Evolutionary conservation across 2,113 vertebrate species (phyloP).

Genomic region (Corvus moneduloides): DNA sequence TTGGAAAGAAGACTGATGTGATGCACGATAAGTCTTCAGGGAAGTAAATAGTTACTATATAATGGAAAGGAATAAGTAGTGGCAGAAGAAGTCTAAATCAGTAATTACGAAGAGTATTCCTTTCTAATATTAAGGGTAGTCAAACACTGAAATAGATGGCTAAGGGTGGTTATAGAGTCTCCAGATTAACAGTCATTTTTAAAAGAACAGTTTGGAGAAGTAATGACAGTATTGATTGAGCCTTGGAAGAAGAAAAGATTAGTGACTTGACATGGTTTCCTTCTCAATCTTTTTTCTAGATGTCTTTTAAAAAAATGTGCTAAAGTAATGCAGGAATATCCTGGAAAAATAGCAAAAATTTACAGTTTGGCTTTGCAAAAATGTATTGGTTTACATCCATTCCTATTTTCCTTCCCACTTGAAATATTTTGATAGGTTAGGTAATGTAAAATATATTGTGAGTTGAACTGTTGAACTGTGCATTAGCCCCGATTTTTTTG

Average conservation of each 20-base stretch:
- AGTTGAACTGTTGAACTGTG: slow-evolving; percentile 48
- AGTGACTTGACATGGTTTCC: not conserved
- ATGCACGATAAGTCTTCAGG: not conserved
- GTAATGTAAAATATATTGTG: not conserved
- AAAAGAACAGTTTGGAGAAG: not conserved
- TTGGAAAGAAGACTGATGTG: not conserved
- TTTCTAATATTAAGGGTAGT: not conserved
- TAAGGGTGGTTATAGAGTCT: not conserved
- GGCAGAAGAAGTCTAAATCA: not conserved
- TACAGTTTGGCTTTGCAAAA: not conserved
- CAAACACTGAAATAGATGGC: not conserved
- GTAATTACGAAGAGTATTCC: not conserved
- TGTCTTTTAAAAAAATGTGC: not conserved
- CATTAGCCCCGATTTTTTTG: not conserved
- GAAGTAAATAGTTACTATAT: not conserved
- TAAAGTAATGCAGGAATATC: not conserved
- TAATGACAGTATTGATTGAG: not conserved
- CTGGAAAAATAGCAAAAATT: not conserved
- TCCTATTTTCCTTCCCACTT: not conserved
- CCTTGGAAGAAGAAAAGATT: not conserved
- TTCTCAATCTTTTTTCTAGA: not conserved
- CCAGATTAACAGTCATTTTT: not conserved
- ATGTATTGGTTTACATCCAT: not conserved
- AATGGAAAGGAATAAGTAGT: not conserved
- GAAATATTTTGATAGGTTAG: not conserved